Conservation (phyloP, 2,888 invertebrate species). For the Cephus pygmeus region DNA sequence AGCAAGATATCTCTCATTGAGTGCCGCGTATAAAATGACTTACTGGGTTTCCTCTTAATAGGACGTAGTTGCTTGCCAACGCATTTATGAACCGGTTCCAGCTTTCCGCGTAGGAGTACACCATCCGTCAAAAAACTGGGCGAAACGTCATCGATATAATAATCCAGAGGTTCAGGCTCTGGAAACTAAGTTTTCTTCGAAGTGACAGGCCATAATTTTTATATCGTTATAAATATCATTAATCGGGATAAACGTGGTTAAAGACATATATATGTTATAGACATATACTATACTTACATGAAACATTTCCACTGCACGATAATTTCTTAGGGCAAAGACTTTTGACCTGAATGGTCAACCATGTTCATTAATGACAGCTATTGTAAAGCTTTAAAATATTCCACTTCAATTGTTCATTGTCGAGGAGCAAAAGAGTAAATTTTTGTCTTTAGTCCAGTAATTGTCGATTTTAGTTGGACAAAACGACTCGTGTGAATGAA, state of each 20-base stretch:
- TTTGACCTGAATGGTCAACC: neutral
- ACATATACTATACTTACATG: neutral
- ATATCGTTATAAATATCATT: neutral
- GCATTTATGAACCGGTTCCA: conserved; percentile 1
- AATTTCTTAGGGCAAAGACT: neutral
- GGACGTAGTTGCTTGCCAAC: conserved; percentile 27
- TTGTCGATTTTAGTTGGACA: too few species aligned
- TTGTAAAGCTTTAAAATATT: neutral
- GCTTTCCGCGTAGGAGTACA: conserved; percentile 9
- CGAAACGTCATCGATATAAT: conserved; percentile 21
- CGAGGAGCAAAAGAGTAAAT: neutral
- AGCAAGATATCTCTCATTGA: neutral
- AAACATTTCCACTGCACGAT: neutral
- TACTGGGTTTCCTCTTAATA: conserved; percentile 22
- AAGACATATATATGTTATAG: too few species aligned
- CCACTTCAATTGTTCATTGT: neutral
- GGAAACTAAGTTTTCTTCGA: conserved; percentile 27
- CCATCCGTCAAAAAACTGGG: conserved; percentile 23
- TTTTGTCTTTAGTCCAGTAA: too few species aligned
- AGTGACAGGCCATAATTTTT: neutral
- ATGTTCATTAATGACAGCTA: neutral
- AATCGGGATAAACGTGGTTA: neutral
- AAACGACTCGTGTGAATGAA: too few species aligned
- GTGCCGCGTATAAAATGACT: neutral
- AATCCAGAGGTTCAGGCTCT: conserved; percentile 29